Base-by-base conservation (phyloP, 2,888 invertebrate genomes). In the Dioctria rufipes region DNA sequence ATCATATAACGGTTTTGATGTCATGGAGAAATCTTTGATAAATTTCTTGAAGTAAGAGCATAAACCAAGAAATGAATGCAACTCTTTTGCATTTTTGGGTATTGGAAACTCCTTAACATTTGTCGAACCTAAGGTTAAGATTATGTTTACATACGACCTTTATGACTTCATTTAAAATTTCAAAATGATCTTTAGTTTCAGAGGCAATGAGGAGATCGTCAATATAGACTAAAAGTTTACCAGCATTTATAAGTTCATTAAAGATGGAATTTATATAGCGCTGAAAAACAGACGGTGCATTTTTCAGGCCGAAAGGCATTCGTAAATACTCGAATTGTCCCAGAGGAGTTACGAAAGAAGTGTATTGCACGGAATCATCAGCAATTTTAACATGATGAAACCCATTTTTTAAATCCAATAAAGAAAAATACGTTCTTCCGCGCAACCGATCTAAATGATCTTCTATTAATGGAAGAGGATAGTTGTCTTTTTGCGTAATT, bases 141-240 rank as follows among this genome's bases (percentile, higher is more conserved):
- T 6, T 1, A 66, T 43, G 1, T 43, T 39, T 4, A 43, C 8
- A 4, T 43, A 66, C 3, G 37, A 66, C 42, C 4, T 3, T 4
- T 5, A 43, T n/a, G 4, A 42, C 43, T 51, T 49, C 25, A n/a
- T 69, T 4, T 13, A 69, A 39, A 1, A 25, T 54, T 3, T 25
- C 11, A 4, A 67, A 2, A 46, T 67, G 67, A 0, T 51, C 71
- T 3, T 46, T 49, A 2, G 43, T 5, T 46, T 51, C 3, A 3
- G 49, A 11, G n/a, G 51, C 51, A 37, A 69, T 49, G 3, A 69
- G 2, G 1, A 66, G 4, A 78, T 82, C 84, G 69, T 84, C 84
- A 71, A 84, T 81, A 79, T 81, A 84, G 75, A 78, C 79, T 4
- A 84, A 77, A n/a, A 83, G 66, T 37, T 83, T 71, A 3, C 80